Evolutionary conservation across 2,113 vertebrate genomes (phyloP).

Genomic region (Sapajus apella): DNA sequence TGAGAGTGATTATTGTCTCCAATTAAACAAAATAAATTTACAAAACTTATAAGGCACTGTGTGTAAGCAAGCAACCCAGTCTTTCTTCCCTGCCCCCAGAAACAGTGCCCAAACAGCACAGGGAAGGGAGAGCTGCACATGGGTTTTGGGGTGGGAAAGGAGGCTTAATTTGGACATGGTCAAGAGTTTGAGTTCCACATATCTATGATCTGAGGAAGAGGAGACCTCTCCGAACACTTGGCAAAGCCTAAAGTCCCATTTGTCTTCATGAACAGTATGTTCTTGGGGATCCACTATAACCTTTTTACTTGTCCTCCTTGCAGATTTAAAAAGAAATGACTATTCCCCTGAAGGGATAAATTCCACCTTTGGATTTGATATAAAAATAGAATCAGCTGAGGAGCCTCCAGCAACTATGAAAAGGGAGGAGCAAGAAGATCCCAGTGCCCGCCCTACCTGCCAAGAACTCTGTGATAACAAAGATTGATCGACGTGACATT

Average conservation of each 20-base stretch:
- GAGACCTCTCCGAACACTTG: neutral
- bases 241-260: neutral
- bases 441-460: neutral
- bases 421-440: neutral
- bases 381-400: conserved; percentile 51
- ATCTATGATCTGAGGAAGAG: neutral
- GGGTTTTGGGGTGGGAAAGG: no score
- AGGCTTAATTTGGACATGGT: neutral
- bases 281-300: neutral
- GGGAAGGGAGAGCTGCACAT: neutral
- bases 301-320: conserved; percentile 66
- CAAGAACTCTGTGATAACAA: accelerated
- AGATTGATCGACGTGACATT: accelerated
- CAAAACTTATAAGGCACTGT: no score
- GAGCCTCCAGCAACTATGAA: conserved; percentile 75
- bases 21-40: no score
- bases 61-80: neutral
- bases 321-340: conserved; percentile 90
- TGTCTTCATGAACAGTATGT: neutral
- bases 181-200: neutral
- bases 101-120: neutral
- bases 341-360: conserved; percentile 79
- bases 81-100: neutral
- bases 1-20: no score
- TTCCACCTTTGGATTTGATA: conserved; percentile 71